Evolutionary conservation across 2,888 invertebrate genomes (phyloP).

Genomic region (Oscheius sp.): DNA sequence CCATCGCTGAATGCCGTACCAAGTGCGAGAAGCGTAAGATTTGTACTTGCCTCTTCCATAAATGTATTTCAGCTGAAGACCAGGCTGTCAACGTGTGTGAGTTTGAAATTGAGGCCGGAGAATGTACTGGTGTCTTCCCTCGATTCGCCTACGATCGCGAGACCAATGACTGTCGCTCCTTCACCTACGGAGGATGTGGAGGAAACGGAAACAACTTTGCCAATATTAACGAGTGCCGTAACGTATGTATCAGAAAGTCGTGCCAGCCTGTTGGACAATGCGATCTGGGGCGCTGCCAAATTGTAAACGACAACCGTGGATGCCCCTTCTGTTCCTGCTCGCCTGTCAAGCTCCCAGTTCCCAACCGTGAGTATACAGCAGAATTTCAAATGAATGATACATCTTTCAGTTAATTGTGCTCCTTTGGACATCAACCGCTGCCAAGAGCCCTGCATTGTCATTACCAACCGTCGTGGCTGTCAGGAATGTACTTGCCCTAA

Average conservation of each 20-base stretch:
- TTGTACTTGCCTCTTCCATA: slow-evolving; percentile 51
- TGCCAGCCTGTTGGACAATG: slow-evolving; percentile 63
- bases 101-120: slow-evolving; percentile 65
- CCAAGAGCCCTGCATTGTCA: slow-evolving; percentile 71
- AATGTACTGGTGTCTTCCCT: slow-evolving; percentile 56
- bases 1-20: slow-evolving; percentile 63
- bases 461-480: slow-evolving; percentile 69
- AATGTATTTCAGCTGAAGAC: slow-evolving; percentile 37
- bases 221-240: slow-evolving; percentile 64
- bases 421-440: slow-evolving; percentile 65
- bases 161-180: slow-evolving; percentile 61
- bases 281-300: slow-evolving; percentile 67
- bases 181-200: slow-evolving; percentile 72
- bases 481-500: slow-evolving; percentile 70
- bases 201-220: slow-evolving; percentile 72
- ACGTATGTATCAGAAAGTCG: slow-evolving; percentile 46
- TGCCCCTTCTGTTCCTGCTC: slow-evolving; percentile 72
- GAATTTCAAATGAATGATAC: not conserved
- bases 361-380: not conserved
- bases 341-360: slow-evolving; percentile 53
- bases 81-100: slow-evolving; percentile 58
- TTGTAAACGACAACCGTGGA: slow-evolving; percentile 68
- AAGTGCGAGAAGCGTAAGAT: slow-evolving; percentile 60
- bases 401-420: slow-evolving; percentile 53
- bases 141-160: slow-evolving; percentile 55